Evolutionary conservation across 2,888 invertebrate species (phyloP).

Genomic region (Panorpa germanica): DNA sequence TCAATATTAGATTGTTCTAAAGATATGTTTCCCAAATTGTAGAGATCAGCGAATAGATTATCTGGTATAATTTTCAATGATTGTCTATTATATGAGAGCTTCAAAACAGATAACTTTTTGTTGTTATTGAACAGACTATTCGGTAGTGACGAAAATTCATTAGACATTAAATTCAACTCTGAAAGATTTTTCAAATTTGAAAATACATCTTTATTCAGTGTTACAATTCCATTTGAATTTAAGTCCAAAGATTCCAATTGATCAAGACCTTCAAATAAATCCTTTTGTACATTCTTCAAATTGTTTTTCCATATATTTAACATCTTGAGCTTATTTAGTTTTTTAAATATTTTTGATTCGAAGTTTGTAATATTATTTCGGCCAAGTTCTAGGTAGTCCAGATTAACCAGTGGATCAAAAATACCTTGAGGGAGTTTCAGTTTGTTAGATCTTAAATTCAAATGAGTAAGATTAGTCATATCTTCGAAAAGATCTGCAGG

Average conservation of each 20-base stretch:
- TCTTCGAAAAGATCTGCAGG: slow-evolving; percentile 40
- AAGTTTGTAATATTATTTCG: slow-evolving; percentile 43
- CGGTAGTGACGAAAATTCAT: slow-evolving; percentile 42
- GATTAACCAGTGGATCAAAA: slow-evolving; percentile 31
- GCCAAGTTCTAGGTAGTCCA: slow-evolving; percentile 43
- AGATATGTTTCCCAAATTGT: slow-evolving; percentile 36
- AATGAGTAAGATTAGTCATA: slow-evolving; percentile 36
- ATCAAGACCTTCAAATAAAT: slow-evolving; percentile 39
- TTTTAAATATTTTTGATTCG: slow-evolving; percentile 37
- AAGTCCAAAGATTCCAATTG: slow-evolving; percentile 47
- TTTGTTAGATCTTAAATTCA: slow-evolving; percentile 42
- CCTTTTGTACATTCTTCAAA: slow-evolving; percentile 37
- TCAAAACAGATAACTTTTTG: slow-evolving; percentile 30
- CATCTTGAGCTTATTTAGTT: slow-evolving; percentile 34
- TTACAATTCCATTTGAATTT: slow-evolving; percentile 40
- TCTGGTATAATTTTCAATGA: slow-evolving; percentile 34
- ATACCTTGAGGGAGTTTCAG: slow-evolving; percentile 34
- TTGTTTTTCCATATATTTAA: slow-evolving; percentile 52
- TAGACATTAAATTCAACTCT: slow-evolving; percentile 44
- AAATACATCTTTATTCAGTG: slow-evolving; percentile 40
- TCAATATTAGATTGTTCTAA: slow-evolving; percentile 36
- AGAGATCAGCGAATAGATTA: slow-evolving; percentile 40
- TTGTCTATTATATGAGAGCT: slow-evolving; percentile 35
- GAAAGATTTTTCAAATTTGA: slow-evolving; percentile 36
- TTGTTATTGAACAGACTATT: slow-evolving; percentile 35